A percentile compares a stretch with the other conserved stretches of the same genome.
phyloP scores from a whole-genome alignment of 2,888 invertebrate genomes.

The Drosophila yooni region DNA sequence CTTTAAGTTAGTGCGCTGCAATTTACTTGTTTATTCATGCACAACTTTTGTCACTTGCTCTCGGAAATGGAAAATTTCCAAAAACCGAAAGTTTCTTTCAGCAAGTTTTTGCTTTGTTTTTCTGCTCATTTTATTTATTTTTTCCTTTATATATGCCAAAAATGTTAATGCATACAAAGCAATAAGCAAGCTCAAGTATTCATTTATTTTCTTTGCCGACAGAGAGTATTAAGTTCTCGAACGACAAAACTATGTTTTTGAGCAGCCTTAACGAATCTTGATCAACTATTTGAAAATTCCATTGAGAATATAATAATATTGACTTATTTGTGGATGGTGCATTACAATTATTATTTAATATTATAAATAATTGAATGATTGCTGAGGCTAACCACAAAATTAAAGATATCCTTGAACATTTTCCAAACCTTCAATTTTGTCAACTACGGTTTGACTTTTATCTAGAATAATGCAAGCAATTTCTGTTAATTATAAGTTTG shows the following conservation, averaged over 20 bases:
- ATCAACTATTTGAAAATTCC: background rate
- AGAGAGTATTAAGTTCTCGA: slow-evolving; percentile 1
- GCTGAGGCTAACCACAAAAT: too few species aligned
- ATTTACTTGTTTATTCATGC: slow-evolving; percentile 30
- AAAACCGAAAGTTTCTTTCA: slow-evolving; percentile 51
- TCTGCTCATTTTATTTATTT: background rate
- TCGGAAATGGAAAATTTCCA: slow-evolving; percentile 39
- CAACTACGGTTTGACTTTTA: background rate
- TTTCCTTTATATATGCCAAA: slow-evolving; percentile 13
- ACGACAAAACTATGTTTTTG: slow-evolving; percentile 22
- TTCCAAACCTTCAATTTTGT: background rate
- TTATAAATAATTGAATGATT: background rate
- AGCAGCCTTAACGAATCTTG: background rate
- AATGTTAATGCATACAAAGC: slow-evolving; percentile 5
- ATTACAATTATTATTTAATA: background rate
- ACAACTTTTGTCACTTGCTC: slow-evolving; percentile 37
- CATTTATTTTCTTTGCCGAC: slow-evolving; percentile 9
- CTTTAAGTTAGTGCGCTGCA: slow-evolving; percentile 9
- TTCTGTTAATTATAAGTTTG: slow-evolving; percentile 31
- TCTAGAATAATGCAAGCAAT: background rate
- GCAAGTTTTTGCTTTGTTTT: slow-evolving; percentile 11
- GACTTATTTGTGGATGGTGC: background rate
- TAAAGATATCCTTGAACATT: background rate
- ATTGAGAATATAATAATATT: background rate
- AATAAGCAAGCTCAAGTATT: slow-evolving; percentile 1